Percentiles rank a stretch among this genome's conserved stretches.
Conservation (phyloP, 2,797 vertebrate species). For the Hybognathus amarus region DNA sequence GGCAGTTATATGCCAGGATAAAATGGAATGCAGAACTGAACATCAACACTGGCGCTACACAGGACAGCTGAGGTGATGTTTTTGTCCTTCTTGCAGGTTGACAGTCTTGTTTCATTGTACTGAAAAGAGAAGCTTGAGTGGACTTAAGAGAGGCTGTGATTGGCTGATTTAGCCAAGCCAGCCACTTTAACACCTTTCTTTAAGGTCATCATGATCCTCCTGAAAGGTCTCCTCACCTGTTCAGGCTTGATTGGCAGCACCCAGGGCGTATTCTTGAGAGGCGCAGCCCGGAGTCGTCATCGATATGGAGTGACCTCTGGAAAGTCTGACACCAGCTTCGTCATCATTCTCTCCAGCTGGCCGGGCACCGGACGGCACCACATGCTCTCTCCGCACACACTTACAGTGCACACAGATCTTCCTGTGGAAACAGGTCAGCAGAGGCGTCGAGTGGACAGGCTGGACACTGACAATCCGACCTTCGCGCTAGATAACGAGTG, state of each 20-base stretch:
- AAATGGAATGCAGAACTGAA: not conserved
- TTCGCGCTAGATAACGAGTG: too few relatives aligned
- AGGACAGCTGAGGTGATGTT: not conserved
- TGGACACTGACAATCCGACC: not conserved
- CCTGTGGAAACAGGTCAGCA: conserved; percentile 69
- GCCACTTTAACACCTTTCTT: not conserved
- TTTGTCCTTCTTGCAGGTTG: not conserved
- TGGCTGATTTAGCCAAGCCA: not conserved
- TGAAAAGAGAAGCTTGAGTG: not conserved
- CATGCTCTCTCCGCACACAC: conserved; percentile 90
- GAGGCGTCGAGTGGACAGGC: conserved; percentile 5
- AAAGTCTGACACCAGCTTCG: conserved; percentile 89
- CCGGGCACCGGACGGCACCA: conserved; percentile 81
- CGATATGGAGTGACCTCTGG: conserved; percentile 87
- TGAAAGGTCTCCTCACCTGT: conserved; percentile 78
- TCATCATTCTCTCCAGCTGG: conserved; percentile 90
- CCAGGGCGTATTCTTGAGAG: conserved; percentile 90
- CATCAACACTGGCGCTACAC: not conserved
- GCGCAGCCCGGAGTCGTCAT: conserved; percentile 91
- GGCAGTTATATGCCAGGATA: not conserved
- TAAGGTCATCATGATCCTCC: not conserved
- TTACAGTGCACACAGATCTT: conserved; percentile 95
- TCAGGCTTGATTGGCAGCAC: conserved; percentile 90
- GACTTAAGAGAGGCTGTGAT: not conserved
- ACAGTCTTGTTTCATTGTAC: not conserved